Conservation (phyloP, 2,113 vertebrate genomes). For the Cervus canadensis region DNA sequence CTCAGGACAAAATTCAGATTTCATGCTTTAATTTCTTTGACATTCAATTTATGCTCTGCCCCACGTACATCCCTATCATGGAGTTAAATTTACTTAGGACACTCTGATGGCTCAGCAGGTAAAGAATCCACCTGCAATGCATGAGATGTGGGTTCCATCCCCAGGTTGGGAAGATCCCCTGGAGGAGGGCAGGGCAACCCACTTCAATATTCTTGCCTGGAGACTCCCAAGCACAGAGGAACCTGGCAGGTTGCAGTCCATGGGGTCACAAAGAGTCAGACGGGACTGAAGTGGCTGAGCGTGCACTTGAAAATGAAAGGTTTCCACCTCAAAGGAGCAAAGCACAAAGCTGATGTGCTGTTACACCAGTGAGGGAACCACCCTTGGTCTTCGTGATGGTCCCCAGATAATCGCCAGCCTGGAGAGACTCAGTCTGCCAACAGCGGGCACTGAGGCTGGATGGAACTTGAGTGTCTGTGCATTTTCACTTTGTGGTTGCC, state of each 20-base stretch:
- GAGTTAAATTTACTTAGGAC: background rate
- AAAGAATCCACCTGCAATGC: background rate
- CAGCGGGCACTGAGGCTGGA: background rate
- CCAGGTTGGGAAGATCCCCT: background rate
- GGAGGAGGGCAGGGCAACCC: background rate
- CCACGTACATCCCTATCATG: background rate
- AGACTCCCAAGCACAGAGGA: background rate
- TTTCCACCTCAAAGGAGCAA: background rate
- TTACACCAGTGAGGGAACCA: background rate
- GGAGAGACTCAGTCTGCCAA: background rate
- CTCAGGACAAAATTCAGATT: background rate
- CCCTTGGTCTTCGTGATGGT: background rate
- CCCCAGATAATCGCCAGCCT: background rate
- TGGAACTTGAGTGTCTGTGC: rapidly evolving
- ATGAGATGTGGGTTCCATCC: background rate
- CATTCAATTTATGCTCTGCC: background rate
- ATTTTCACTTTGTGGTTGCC: background rate
- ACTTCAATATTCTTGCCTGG: background rate
- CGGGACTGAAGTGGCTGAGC: background rate
- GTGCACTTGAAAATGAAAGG: background rate
- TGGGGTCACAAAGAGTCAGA: background rate
- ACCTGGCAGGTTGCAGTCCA: background rate
- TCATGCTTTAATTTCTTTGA: background rate
- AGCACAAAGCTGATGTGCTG: background rate
- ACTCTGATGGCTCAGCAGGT: background rate